Percentiles rank a stretch among this genome's conserved stretches.
Evolutionary conservation across 2,113 vertebrate species (phyloP).

Genomic region (Hipposideros armiger): DNA sequence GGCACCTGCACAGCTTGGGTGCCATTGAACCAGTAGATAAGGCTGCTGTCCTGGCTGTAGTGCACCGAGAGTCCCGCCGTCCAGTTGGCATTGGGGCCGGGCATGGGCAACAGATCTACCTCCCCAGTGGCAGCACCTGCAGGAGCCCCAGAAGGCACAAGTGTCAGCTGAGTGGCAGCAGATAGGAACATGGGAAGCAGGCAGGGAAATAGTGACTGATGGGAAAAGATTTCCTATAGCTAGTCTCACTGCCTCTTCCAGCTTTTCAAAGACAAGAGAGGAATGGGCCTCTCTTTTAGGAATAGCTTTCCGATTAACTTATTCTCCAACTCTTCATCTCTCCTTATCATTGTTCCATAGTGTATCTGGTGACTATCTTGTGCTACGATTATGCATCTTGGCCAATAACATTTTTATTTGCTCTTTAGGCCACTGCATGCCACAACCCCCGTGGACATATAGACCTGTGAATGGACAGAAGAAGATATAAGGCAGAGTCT

Average conservation of each 20-base stretch:
- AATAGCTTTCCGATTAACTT: neutral
- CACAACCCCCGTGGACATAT: neutral
- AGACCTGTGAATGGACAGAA: neutral
- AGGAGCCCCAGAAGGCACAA: neutral
- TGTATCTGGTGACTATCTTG: neutral
- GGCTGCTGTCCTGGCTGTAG: constrained; percentile 97
- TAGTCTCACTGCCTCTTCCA: neutral
- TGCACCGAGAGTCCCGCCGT: constrained; percentile 95
- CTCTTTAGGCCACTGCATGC: neutral
- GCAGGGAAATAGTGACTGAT: neutral
- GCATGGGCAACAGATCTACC: constrained; percentile 96
- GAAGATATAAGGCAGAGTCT: neutral
- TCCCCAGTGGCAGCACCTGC: constrained; percentile 96
- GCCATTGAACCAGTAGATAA: constrained; percentile 98
- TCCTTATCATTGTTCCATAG: neutral
- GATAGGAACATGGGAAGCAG: neutral
- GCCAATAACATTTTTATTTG: neutral
- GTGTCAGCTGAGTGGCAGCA: neutral
- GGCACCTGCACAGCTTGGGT: constrained; percentile 96
- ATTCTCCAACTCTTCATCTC: neutral
- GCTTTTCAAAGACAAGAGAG: neutral
- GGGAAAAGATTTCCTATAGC: neutral
- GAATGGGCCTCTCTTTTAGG: neutral
- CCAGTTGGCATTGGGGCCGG: constrained; percentile 95
- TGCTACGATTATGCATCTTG: neutral